Base-by-base conservation (phyloP, 2,888 invertebrate genomes). In the Pediacus dermestoides region DNA sequence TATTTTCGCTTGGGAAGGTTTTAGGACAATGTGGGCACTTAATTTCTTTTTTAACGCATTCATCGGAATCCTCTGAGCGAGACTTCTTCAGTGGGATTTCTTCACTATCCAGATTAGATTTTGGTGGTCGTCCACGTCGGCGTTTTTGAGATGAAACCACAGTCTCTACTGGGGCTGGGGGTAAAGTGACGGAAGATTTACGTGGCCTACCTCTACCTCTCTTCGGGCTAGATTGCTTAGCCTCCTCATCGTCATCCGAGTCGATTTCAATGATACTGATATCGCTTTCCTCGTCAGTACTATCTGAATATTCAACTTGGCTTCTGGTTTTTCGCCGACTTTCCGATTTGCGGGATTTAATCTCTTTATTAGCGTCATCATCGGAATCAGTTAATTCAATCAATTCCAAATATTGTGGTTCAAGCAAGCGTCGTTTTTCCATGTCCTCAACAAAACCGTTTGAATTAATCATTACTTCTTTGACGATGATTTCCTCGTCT, bases 401-500 rank as follows among this genome's bases (percentile, higher is more conserved):
- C 11, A 9, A 13, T 6, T 28, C 28, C 8, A 28, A 25, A 26
- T 12, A 15, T 7, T 22, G 9, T 7, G n/a, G 25, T 7, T 13
- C 6, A 7, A n/a, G 13, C 11, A 22, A 9, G n/a, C 22, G 14
- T 4, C 22, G 7, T 4, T 14, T 23, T 9, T 41, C 42, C 2
- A 45, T 16, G 18, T 50, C 42, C 42, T 67, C 63, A 4, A 68
- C 46, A 39, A 62, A 63, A 31, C 66, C 64, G 39, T 58, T 63
- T 1, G 64, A 63, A 18, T 62, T 62, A 4, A 69, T 63, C 33
- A 66, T 61, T 2, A 69, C 65, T 48, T 67, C 66, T 40, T 69
- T 60, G 2, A 69, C 66, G 3, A 68, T 64, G 28, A 70, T 68
- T 46, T 70, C 68, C 45, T 69, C 69, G 33, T 66, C 62, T 3